These are phyloP conservation scores for Pogona vitticeps DNA, from an alignment of 2,113 vertebrate species.

Conservation along the genomic window DNA sequence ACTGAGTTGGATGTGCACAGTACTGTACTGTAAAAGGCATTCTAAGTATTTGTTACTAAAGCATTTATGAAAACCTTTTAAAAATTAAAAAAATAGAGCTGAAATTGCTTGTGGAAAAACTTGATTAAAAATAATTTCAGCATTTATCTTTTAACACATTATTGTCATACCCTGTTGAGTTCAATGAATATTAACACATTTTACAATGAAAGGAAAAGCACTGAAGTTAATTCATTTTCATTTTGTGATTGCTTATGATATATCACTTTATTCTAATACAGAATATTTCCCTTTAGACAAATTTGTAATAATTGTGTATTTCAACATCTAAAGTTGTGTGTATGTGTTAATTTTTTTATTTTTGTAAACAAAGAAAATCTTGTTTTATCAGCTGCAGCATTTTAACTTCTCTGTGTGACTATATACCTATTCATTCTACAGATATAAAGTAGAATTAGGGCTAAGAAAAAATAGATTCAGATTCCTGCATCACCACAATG, in stretches of 20 bases:
- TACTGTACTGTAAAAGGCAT: background rate
- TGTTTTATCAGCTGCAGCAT: background rate
- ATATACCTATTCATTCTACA: background rate
- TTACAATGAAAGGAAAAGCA: background rate
- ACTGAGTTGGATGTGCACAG: background rate
- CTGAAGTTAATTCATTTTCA: background rate
- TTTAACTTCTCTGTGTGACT: background rate
- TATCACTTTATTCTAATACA: conserved; percentile 6
- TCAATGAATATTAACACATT: conserved; percentile 6
- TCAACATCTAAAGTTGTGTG: background rate
- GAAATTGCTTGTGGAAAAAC: background rate
- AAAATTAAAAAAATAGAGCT: background rate
- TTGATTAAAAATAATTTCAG: background rate
- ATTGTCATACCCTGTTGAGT: background rate
- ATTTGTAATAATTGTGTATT: conserved; percentile 1
- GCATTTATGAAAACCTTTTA: background rate
- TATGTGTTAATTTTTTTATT: too few species aligned
- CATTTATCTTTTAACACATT: background rate
- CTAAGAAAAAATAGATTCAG: background rate
- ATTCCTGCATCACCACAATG: background rate
- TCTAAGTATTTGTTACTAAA: background rate
- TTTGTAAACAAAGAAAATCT: background rate
- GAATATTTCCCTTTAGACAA: background rate
- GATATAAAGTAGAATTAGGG: too few species aligned
- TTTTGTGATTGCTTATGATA: conserved; percentile 3